Evolutionary conservation across 2,888 invertebrate species (phyloP), one percentile per base, ranked within the genome.

Genomic region (Meghimatium bilineatum): DNA sequence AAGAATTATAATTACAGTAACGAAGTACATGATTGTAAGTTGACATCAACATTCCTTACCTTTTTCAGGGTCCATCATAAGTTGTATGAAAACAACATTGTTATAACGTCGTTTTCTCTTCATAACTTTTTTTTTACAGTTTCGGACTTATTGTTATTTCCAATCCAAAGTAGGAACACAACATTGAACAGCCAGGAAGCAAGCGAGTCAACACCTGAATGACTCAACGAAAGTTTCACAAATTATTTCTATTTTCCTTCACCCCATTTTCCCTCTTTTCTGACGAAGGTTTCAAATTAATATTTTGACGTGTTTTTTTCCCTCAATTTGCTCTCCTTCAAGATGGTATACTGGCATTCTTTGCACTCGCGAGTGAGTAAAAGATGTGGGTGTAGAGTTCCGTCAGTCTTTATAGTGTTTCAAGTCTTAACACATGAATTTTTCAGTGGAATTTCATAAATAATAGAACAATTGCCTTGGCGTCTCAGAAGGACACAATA

Each of bases 371-470:
- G n/a, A 49, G n/a, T n/a, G 60, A 67, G 56, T 71, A 72, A 71
- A 79, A 79, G 79, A 79, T 36, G 66, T 77, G 26, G 60, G 63
- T 71, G 84, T 44, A 29, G 36, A 67, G 44, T 52, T 60, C 66
- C 77, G 63, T 67, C 84, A 74, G 84, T 83, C 87, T 88, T 88
- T 88, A 88, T 88, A 88, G 83, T 76, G 85, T 79, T 84, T 81
- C 79, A 80, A 84, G 85, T 86, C 88, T 88, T 88, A 86, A 83
- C 86, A 80, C 88, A 88, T 88, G 85, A 88, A 88, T 88, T 87
- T 88, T 88, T 88, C 80, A 88, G 87, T 80, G 82, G 88, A 88
- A 87, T 86, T 88, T 87, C 88, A 88, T 88, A 88, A 88, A 88
- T 88, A 88, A 88, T 88, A 88, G 87, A 88, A 83, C 86, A 78